These are phyloP conservation scores for Eurytoma californica DNA, from an alignment of 2,888 invertebrate species.

Conservation along the genomic window DNA sequence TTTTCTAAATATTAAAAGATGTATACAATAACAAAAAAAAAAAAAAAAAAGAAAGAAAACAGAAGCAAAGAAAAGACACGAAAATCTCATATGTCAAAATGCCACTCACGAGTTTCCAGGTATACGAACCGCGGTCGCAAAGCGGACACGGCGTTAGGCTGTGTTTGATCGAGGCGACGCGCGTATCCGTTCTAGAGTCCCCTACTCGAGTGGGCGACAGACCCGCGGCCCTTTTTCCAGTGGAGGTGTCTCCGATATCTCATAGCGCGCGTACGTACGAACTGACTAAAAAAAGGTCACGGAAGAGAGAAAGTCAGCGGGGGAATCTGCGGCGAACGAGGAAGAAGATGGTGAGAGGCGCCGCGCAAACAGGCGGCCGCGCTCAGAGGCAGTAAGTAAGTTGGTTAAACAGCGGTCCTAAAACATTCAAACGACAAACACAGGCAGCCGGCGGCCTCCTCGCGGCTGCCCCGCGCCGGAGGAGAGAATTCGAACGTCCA, in stretches of 20 bases:
- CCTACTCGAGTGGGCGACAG: not conserved
- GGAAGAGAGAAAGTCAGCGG: not conserved
- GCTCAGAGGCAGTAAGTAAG: constrained; percentile 73
- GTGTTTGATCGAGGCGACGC: constrained; percentile 37
- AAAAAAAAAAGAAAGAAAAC: not conserved
- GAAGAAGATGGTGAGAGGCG: constrained; percentile 5
- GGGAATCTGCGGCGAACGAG: not conserved
- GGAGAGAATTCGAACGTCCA: constrained; percentile 63
- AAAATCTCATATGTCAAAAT: constrained; percentile 5
- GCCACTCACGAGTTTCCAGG: not conserved
- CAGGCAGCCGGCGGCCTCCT: constrained; percentile 18
- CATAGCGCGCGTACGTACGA: not conserved
- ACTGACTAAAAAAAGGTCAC: not conserved
- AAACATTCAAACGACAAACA: constrained; percentile 75
- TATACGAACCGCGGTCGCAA: not conserved
- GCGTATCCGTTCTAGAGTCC: not conserved
- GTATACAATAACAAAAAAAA: no score
- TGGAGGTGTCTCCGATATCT: constrained; percentile 46
- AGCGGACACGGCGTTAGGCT: constrained; percentile 20
- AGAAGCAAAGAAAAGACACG: not conserved
- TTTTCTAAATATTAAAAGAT: no score
- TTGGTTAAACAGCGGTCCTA: constrained; percentile 72
- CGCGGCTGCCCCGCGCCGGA: constrained; percentile 6
- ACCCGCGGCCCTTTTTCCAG: not conserved
- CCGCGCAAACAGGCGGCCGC: constrained; percentile 62